phyloP scores from a whole-genome alignment of 2,797 vertebrate species.

The Falco berigora region DNA sequence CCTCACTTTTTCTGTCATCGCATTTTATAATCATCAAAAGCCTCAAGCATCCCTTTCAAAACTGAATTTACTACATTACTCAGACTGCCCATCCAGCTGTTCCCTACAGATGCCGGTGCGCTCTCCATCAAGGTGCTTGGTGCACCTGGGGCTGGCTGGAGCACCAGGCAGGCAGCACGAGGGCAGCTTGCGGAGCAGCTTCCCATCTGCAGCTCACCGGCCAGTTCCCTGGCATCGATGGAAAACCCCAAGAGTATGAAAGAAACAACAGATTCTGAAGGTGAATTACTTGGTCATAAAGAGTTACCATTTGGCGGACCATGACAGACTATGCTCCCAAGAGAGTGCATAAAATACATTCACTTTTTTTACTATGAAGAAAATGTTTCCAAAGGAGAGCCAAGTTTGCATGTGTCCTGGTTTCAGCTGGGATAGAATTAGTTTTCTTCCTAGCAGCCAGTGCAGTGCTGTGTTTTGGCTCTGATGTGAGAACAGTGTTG shows the following conservation, averaged over 20 bases:
- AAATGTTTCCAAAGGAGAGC: background rate
- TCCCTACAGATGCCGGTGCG: background rate
- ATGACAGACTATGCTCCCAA: background rate
- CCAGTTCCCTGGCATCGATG: background rate
- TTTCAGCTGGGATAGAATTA: too few species aligned
- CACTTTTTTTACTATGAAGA: background rate
- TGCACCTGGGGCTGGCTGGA: fast-evolving
- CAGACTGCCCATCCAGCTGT: background rate
- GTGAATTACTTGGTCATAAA: background rate
- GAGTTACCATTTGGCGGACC: background rate
- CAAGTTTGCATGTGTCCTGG: background rate
- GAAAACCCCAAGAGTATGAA: background rate
- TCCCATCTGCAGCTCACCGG: background rate
- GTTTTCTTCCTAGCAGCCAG: too few species aligned
- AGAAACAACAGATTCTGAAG: background rate
- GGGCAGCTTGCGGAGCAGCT: background rate
- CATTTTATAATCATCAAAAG: background rate
- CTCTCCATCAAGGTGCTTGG: too few species aligned
- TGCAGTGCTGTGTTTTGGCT: too few species aligned
- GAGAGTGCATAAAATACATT: background rate
- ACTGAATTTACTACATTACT: background rate
- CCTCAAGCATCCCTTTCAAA: background rate
- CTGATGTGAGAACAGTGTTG: too few species aligned
- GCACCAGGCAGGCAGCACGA: background rate
- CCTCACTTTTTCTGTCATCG: background rate